phyloP scores from a whole-genome alignment of 2,797 vertebrate species.

The Acropternis orthonyx region DNA sequence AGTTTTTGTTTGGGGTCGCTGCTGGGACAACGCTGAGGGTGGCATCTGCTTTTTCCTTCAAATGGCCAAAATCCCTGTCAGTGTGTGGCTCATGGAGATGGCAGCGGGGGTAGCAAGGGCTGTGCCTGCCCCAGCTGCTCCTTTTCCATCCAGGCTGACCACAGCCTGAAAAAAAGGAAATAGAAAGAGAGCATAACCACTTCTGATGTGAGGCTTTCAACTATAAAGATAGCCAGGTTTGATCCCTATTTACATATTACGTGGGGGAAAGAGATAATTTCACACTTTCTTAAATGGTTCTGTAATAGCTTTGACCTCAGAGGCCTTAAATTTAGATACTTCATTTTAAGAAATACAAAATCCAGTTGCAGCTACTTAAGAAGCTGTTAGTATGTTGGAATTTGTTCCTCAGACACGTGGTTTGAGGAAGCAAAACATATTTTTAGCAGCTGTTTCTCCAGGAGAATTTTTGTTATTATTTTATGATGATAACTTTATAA shows the following conservation, averaged over 20 bases:
- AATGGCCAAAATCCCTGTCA: not conserved
- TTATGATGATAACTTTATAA: not conserved
- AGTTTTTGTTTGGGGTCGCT: not conserved
- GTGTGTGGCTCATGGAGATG: not conserved
- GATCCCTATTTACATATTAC: not conserved
- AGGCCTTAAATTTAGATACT: not conserved
- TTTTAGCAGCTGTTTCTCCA: not conserved
- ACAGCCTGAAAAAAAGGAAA: not conserved
- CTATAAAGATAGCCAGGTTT: not conserved
- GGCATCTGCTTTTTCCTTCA: not conserved
- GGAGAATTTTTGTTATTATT: not conserved
- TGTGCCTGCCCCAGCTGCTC: not conserved
- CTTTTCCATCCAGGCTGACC: not conserved
- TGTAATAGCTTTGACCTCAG: not conserved
- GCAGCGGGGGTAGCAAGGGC: not conserved
- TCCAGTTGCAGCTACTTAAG: not conserved
- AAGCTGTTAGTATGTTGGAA: not conserved
- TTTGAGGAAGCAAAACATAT: not conserved
- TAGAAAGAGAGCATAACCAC: not conserved
- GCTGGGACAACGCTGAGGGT: not conserved
- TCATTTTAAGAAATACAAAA: not conserved
- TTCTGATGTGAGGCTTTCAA: not conserved
- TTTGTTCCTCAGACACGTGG: not conserved
- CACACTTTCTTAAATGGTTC: not conserved
- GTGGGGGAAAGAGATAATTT: not conserved